phyloP scores from a whole-genome alignment of 2,113 vertebrate species.

The Cervus canadensis region DNA sequence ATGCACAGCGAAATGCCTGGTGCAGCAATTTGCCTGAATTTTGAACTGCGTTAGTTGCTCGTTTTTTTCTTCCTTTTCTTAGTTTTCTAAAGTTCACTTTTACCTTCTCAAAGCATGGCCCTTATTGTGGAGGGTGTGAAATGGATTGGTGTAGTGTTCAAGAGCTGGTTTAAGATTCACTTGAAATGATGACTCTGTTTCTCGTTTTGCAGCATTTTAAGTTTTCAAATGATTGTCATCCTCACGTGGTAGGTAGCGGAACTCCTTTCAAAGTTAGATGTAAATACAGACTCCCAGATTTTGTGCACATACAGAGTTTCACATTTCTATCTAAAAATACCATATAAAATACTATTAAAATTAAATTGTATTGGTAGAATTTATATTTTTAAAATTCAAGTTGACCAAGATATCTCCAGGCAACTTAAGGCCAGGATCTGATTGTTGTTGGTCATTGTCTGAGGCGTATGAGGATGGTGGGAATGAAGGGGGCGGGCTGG shows the following conservation, averaged over 20 bases:
- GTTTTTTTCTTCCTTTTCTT: background rate
- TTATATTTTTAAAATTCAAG: background rate
- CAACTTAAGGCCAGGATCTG: background rate
- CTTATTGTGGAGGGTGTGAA: background rate
- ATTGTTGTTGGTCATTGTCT: background rate
- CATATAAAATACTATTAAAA: background rate
- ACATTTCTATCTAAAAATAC: background rate
- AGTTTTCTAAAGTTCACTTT: background rate
- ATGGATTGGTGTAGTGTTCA: background rate
- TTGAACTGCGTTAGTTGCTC: background rate
- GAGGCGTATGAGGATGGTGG: background rate
- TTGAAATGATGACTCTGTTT: background rate
- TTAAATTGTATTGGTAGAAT: background rate
- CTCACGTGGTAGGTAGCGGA: background rate
- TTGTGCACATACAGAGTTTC: background rate
- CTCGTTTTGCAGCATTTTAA: background rate
- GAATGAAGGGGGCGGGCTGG: background rate
- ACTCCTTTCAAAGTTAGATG: background rate
- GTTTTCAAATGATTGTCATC: background rate
- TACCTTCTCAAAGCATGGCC: background rate
- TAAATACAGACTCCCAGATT: background rate
- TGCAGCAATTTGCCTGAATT: background rate
- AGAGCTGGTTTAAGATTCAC: background rate
- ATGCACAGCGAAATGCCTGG: background rate
- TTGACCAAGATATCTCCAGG: background rate